phyloP scores from a whole-genome alignment of 2,113 vertebrate species.

The Plestiodon gilberti region DNA sequence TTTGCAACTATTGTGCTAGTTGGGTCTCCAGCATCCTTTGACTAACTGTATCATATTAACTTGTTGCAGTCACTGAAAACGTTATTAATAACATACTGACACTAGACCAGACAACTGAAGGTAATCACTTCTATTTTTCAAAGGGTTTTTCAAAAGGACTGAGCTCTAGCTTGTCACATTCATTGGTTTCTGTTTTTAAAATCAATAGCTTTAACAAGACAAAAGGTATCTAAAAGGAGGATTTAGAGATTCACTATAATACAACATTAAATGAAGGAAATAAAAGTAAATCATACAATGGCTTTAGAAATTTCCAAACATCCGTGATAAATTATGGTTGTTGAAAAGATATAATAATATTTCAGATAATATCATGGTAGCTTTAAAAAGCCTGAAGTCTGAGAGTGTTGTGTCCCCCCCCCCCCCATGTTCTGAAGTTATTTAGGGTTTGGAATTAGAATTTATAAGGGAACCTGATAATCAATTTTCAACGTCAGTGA shows the following conservation, averaged over 20 bases:
- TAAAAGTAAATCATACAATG: conserved; percentile 8
- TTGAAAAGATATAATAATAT: not conserved
- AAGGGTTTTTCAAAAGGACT: conserved; percentile 31
- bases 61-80: conserved; percentile 55
- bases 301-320: conserved; percentile 11
- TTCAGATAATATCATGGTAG: not conserved
- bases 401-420: too few species aligned
- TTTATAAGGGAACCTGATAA: too few species aligned
- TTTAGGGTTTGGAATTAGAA: not conserved
- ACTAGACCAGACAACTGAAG: conserved; percentile 32
- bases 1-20: conserved; percentile 28
- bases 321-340: not conserved
- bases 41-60: conserved; percentile 50
- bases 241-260: conserved; percentile 42
- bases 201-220: conserved; percentile 25
- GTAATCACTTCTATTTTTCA: conserved; percentile 46
- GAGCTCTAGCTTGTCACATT: conserved; percentile 26
- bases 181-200: conserved; percentile 49
- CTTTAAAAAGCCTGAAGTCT: not conserved
- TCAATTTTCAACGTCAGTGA: too few species aligned
- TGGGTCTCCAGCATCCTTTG: conserved; percentile 36
- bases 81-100: conserved; percentile 60
- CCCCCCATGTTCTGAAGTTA: not conserved
- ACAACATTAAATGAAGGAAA: conserved; percentile 35
- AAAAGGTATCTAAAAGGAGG: conserved; percentile 25